phyloP scores from a whole-genome alignment of 1,140 invertebrate genomes.

The Dolichoris vasculosae region DNA sequence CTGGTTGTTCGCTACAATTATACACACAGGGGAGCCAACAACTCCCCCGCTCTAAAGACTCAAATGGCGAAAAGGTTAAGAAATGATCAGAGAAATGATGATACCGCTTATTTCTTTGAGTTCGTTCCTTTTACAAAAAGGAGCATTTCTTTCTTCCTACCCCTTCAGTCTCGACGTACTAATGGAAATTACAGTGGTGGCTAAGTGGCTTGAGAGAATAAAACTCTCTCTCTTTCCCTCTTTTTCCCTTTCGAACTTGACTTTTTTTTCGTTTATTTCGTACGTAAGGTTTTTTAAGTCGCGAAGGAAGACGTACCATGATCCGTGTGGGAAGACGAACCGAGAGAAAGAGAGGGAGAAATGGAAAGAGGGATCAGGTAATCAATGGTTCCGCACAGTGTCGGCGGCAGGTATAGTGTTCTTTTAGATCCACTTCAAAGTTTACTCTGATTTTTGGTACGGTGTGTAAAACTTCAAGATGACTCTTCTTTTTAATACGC shows the following conservation, averaged over 20 bases:
- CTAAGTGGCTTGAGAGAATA: slow-evolving; percentile 52
- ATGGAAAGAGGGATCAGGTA: neutral
- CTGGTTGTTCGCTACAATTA: slow-evolving; percentile 35
- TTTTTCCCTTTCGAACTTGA: slow-evolving; percentile 13
- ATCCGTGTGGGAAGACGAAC: slow-evolving; percentile 40
- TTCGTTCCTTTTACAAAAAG: slow-evolving; percentile 27
- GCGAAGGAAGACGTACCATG: slow-evolving; percentile 15
- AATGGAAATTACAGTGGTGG: slow-evolving; percentile 54
- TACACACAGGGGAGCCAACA: slow-evolving; percentile 23
- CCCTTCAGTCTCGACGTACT: neutral
- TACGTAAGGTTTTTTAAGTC: slow-evolving; percentile 16
- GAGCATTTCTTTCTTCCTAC: neutral
- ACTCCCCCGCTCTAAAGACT: slow-evolving; percentile 46
- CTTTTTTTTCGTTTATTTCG: slow-evolving; percentile 10
- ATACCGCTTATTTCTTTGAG: slow-evolving; percentile 40
- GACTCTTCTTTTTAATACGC: neutral
- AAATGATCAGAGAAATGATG: slow-evolving; percentile 49
- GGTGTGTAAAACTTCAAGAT: neutral
- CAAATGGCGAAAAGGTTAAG: slow-evolving; percentile 41
- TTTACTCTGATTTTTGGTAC: slow-evolving; percentile 46
- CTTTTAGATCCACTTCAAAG: neutral
- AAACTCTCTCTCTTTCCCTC: slow-evolving; percentile 29
- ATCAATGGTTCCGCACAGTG: slow-evolving; percentile 33
- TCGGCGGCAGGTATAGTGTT: slow-evolving; percentile 27
- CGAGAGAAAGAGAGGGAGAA: neutral